Base-by-base conservation (phyloP, 53 echinoderm and acorn worm species). In the Zoroaster sp. region DNA sequence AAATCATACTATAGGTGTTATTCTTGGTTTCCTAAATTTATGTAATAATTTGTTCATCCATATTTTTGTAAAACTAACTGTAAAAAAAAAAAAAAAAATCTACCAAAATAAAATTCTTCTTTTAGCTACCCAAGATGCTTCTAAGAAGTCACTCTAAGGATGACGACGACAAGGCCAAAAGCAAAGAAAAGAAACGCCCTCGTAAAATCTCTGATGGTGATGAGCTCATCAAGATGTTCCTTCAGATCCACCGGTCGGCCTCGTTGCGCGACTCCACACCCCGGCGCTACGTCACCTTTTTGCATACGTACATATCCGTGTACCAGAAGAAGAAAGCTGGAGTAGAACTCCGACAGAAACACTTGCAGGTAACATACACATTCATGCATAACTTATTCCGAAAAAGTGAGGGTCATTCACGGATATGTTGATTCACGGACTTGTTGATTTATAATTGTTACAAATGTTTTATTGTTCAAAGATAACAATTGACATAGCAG, bases 281-380 rank as follows among this genome's bases (percentile, higher is more conserved):
- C 17, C 92, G 96, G 35, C 99, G 96, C 36, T 99, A 99, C 93
- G 96, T 99, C 80, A 94, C 96, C 15, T 99, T 99, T 88, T 82
- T 99, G 15, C 96, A 93, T 31, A 99, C 96, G 14, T 99, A 99
- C 83, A 88, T 94, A 14, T 85, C 94, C 21, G 99, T 99, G 28
- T 99, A 96, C 49, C 83, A 94, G 78, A 90, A 91, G 55, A 99
- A 96, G 94, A 92, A 96, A 73, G 80, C 92, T n/a, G 94, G 90
- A 10, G 99, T 99, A 1, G 99, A 99, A 53, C 81, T 93, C 15
- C 96, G 93, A 72, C 96, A 96, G 74, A 96, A 90, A 31, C 99
- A 99, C 77, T 87, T 99, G 72, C 93, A 99, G 96, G 99, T 99
- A 77, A 39, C 17, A 6, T 43, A 3, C 20, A 4, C 7, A 21